These are phyloP conservation scores for Amphiprion percula DNA, from an alignment of 2,113 vertebrate genomes.

Conservation along the genomic window DNA sequence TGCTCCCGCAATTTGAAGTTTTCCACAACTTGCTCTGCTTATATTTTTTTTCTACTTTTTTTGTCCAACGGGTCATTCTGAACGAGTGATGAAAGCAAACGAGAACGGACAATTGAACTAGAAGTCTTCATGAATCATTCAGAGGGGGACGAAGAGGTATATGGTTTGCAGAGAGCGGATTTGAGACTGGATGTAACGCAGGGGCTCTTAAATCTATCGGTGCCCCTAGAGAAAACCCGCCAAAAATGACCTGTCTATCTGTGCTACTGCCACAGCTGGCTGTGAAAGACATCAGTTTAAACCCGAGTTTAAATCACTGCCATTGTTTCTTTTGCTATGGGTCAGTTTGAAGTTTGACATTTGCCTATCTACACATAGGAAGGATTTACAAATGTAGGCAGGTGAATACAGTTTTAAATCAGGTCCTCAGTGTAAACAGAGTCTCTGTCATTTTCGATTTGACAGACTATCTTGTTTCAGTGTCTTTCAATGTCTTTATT, in stretches of 20 bases:
- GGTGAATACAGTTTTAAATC: constrained; percentile 34
- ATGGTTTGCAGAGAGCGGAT: constrained; percentile 54
- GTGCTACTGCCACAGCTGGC: constrained; percentile 63
- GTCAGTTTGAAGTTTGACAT: constrained; percentile 24
- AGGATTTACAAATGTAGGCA: constrained; percentile 29
- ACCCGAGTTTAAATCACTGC: constrained; percentile 57
- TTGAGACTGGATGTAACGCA: constrained; percentile 65
- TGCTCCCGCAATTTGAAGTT: constrained; percentile 55
- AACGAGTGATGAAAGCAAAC: constrained; percentile 66
- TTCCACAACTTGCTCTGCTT: constrained; percentile 54
- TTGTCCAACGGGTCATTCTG: constrained; percentile 51
- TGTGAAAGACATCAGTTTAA: constrained; percentile 70
- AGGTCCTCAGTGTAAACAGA: constrained; percentile 2
- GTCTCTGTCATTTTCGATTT: background rate
- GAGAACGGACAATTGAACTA: constrained; percentile 58
- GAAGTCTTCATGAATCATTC: constrained; percentile 67
- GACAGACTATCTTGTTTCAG: constrained; percentile 5
- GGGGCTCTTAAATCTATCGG: constrained; percentile 67
- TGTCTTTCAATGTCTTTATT: constrained; percentile 8
- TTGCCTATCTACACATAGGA: background rate
- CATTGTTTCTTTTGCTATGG: constrained; percentile 46
- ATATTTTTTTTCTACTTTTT: background rate
- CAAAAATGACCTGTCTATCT: constrained; percentile 73
- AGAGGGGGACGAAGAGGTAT: constrained; percentile 34
- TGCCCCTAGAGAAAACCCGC: constrained; percentile 44